phyloP scores from a whole-genome alignment of 2,797 vertebrate genomes.

The Chaunax sp. region DNA sequence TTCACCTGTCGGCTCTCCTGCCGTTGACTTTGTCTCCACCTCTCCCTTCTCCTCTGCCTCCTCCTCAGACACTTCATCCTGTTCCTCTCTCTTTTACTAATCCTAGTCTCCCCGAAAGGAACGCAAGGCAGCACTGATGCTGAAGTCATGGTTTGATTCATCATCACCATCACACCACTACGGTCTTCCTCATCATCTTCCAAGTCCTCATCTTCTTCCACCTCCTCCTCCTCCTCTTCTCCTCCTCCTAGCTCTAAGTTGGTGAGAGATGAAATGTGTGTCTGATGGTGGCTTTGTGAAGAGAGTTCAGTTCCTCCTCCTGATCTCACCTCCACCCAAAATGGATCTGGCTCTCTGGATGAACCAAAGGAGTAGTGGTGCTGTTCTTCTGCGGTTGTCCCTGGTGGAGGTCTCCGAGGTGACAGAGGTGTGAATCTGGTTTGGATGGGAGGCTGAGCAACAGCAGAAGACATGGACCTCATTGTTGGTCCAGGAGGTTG shows the following conservation, averaged over 20 bases:
- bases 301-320: slow-evolving; percentile 13
- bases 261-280: slow-evolving; percentile 47
- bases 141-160: slow-evolving; percentile 53
- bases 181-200: slow-evolving; percentile 50
- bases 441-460: slow-evolving; percentile 26
- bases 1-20: slow-evolving; percentile 80
- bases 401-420: slow-evolving; percentile 46
- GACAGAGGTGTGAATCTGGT: slow-evolving; percentile 35
- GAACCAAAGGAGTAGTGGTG: slow-evolving; percentile 53
- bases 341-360: slow-evolving; percentile 66
- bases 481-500: slow-evolving; percentile 5
- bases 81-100: slow-evolving; percentile 87
- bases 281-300: slow-evolving; percentile 40
- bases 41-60: slow-evolving; percentile 85
- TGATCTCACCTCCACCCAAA: slow-evolving; percentile 61
- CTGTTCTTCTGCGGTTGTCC: slow-evolving; percentile 53
- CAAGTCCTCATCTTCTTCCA: slow-evolving; percentile 42
- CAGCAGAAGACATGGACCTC: slow-evolving; percentile 8
- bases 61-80: slow-evolving; percentile 87
- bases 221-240: slow-evolving; percentile 37
- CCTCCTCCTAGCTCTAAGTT: slow-evolving; percentile 68
- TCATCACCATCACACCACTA: slow-evolving; percentile 50
- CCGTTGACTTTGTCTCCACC: slow-evolving; percentile 86
- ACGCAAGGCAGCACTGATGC: slow-evolving; percentile 43
- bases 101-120: slow-evolving; percentile 72